These are phyloP conservation scores for Dryobotodes eremita DNA, from an alignment of 2,888 invertebrate species.

Conservation along the genomic window DNA sequence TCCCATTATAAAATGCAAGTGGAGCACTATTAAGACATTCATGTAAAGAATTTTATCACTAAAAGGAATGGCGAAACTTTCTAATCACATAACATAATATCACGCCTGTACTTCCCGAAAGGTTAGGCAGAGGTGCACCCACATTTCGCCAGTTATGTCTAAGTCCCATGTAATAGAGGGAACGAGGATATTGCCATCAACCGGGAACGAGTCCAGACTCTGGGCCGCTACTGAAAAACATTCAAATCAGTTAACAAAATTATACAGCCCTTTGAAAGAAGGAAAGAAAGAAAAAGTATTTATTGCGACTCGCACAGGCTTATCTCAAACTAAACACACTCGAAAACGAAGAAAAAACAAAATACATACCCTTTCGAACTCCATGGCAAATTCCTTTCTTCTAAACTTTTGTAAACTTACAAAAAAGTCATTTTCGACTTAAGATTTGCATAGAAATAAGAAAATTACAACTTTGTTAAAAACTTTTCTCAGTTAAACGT, in stretches of 20 bases:
- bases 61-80: constrained; percentile 17
- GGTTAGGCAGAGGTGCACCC: neutral
- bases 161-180: no score
- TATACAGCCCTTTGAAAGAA: constrained; percentile 6
- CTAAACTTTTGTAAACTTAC: constrained; percentile 52
- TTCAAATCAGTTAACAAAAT: constrained; percentile 28
- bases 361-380: neutral
- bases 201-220: neutral
- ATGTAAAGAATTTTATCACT: neutral
- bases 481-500: constrained; percentile 54
- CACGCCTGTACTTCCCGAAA: neutral
- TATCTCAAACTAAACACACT: no score
- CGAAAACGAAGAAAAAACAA: no score
- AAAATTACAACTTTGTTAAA: constrained; percentile 61
- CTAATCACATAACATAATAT: neutral
- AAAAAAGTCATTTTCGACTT: constrained; percentile 63
- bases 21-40: neutral
- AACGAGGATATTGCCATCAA: no score
- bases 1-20: neutral
- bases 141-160: no score
- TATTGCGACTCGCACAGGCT: no score
- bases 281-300: no score
- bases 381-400: constrained; percentile 42
- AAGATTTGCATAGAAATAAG: constrained; percentile 70
- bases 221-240: neutral